Evolutionary conservation across 2,888 invertebrate species (phyloP), one percentile per base, ranked within the genome.

Genomic region (Frankliniella intonsa): DNA sequence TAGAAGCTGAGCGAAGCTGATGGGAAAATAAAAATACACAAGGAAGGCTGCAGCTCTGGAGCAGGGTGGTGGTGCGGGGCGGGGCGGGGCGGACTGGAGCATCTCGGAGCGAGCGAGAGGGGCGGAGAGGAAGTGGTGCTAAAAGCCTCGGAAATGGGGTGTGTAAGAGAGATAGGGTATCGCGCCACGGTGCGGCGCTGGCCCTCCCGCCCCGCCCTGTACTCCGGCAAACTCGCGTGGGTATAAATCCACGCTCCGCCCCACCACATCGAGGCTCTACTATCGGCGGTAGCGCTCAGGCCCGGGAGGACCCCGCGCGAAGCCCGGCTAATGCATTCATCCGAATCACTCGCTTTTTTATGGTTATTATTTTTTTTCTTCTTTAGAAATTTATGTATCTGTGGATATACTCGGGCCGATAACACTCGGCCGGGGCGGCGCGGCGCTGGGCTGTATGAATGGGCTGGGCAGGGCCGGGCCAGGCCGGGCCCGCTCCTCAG

Each of bases 81-180:
- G 69, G 9, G 69, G 25, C 7, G 10, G 25, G 69, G 25, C 9
- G 25, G 62, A 62, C 62, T 62, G 17, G 62, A 62, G 62, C 17
- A 14, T n/a, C 7, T 1, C 62, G 62, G 62, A 12, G 17, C 62
- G 19, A n/a, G 62, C n/a, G 14, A 62, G 62, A 62, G 62, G 55
- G 69, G 69, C 69, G 10, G 22, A 25, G 69, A 76, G 69, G 69
- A 76, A 76, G 69, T 25, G 69, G 69, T 76, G 69, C 69, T 76
- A 76, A 76, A 76, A 76, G 69, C 69, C 69, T 76, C 69, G 69
- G 69, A 76, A 76, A 76, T 76, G 69, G 69, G 69, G 69, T 76
- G 69, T 76, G 69, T 76, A 76, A 76, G 69, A 38, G 69, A 9
- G 69, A 76, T 76, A 76, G 69, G 69, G 22, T 76, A 76, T 76